Conservation (phyloP, 2,888 invertebrate genomes). For the Dolomedes plantarius region DNA sequence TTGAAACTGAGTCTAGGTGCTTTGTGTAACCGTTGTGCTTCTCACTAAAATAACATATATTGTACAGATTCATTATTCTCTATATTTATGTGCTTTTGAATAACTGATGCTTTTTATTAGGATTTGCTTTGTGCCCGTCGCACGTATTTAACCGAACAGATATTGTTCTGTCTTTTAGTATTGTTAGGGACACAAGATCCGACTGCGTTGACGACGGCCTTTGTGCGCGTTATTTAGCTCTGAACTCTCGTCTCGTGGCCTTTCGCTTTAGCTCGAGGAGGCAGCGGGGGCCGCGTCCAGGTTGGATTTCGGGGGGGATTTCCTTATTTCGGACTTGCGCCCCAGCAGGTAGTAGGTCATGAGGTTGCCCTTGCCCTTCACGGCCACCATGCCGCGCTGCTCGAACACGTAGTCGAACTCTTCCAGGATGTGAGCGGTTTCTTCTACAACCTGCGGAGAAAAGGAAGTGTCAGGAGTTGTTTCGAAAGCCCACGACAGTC, state of each 20-base stretch:
- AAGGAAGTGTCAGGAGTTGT: background rate
- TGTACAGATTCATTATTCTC: too few relatives aligned
- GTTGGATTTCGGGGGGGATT: slow-evolving; percentile 42
- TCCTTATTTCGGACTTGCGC: slow-evolving; percentile 53
- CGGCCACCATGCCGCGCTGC: slow-evolving; percentile 94
- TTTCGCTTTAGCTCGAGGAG: slow-evolving; percentile 42
- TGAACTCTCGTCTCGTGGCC: background rate
- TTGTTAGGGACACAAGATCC: background rate
- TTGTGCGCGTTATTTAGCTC: slow-evolving; percentile 64
- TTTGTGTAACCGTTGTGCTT: slow-evolving; percentile 4
- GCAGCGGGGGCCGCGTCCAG: slow-evolving; percentile 3
- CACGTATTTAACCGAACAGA: background rate
- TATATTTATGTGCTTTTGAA: too few relatives aligned
- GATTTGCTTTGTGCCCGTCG: background rate
- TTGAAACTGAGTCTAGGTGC: background rate
- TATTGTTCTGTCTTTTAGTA: background rate
- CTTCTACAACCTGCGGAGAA: slow-evolving; percentile 89
- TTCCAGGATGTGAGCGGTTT: slow-evolving; percentile 91
- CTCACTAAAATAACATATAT: background rate
- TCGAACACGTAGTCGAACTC: slow-evolving; percentile 94
- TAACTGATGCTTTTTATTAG: too few relatives aligned
- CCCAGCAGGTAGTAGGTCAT: slow-evolving; percentile 92
- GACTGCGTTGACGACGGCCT: slow-evolving; percentile 17
- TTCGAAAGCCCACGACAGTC: too few relatives aligned
- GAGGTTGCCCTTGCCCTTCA: slow-evolving; percentile 97